A percentile compares a stretch with the other conserved stretches of the same genome.
Evolutionary conservation across 2,113 vertebrate genomes (phyloP).

Genomic region (human (Homo sapiens)): DNA sequence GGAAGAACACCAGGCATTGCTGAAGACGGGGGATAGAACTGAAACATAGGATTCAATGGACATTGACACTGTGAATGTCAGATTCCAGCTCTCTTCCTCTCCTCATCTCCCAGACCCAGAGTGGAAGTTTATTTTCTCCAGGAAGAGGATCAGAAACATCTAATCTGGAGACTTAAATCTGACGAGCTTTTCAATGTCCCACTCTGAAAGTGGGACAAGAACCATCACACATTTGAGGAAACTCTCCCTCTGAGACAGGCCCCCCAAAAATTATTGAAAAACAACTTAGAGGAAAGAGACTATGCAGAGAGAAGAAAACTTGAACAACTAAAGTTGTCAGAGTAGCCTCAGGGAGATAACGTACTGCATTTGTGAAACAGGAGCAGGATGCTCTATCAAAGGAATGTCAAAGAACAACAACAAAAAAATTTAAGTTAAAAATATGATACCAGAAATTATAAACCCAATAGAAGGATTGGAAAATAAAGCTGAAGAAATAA

Average conservation of each 20-base stretch:
- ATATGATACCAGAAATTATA: neutral
- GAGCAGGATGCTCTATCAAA: neutral
- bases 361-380: neutral
- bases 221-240: neutral
- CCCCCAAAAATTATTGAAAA: neutral
- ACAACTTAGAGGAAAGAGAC: neutral
- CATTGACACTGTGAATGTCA: neutral
- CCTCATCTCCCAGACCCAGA: neutral
- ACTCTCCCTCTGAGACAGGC: neutral
- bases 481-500: neutral
- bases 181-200: neutral
- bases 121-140: neutral
- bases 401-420: neutral
- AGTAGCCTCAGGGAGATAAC: neutral
- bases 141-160: neutral
- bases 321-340: neutral
- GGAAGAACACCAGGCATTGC: neutral
- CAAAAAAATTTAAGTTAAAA: neutral
- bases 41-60: neutral
- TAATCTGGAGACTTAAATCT: neutral
- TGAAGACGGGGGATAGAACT: neutral
- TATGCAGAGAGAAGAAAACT: neutral
- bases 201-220: neutral
- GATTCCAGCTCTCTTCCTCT: neutral
- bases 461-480: neutral